These are phyloP conservation scores for Tokudaia tokunoshimensis DNA, from an alignment of 2,797 vertebrate genomes.

Conservation along the genomic window DNA sequence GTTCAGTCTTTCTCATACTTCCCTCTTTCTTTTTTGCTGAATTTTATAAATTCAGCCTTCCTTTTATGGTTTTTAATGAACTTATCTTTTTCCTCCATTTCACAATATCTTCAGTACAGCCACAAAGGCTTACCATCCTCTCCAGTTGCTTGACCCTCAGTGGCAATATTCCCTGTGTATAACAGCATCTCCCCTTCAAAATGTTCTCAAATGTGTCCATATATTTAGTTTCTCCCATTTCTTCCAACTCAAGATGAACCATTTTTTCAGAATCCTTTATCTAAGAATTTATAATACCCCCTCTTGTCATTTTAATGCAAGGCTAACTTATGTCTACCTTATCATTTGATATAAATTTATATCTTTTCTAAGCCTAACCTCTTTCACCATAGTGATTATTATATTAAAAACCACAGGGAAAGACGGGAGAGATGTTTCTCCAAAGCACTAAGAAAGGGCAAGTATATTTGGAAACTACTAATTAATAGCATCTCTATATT, in stretches of 20 bases:
- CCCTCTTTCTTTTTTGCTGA: not conserved
- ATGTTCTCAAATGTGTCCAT: not conserved
- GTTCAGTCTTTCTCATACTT: not conserved
- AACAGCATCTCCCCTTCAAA: not conserved
- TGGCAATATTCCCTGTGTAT: not conserved
- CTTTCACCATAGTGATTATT: not conserved
- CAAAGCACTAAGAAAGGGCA: not conserved
- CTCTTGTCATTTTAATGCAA: not conserved
- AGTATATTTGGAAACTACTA: conserved; percentile 5
- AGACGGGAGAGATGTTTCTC: not conserved
- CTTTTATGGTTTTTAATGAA: not conserved
- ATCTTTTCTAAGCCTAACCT: not conserved
- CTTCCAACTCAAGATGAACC: not conserved
- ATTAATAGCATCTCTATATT: not conserved
- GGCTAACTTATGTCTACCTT: not conserved
- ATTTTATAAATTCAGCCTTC: not conserved
- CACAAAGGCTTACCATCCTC: not conserved
- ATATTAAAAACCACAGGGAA: not conserved
- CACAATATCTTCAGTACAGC: not conserved
- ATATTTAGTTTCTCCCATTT: not conserved
- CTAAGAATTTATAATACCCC: not conserved
- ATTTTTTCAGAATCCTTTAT: not conserved
- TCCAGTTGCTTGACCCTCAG: not conserved
- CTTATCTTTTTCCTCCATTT: not conserved
- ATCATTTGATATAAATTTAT: not conserved